Base-by-base conservation (phyloP, 2,797 vertebrate genomes). In the Crenichthys baileyi region DNA sequence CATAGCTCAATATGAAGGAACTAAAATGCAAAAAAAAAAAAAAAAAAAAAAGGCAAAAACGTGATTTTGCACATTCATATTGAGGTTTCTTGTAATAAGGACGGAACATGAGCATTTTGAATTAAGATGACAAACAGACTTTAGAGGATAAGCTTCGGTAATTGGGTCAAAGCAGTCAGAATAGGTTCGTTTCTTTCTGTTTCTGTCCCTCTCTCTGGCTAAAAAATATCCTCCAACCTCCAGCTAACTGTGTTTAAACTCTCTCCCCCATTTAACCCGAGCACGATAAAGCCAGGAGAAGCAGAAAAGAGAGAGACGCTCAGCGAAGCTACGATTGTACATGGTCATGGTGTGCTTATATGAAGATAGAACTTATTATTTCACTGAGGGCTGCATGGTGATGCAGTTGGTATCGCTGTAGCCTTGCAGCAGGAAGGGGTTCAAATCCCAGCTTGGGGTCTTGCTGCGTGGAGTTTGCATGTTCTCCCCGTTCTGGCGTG, bases 171-270 rank as follows among this genome's bases (percentile, higher is more conserved):
- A 76, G 29, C 24, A 53, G 77, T 80, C 78, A 88, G 20, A 76
- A 70, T 55, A 5, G 41, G 48, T 61, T 78, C 20, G 1, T 76
- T 36, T 85, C 72, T 67, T 13, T 78, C n/a, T 41, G 12, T 72
- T 63, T 72, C 73, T 22, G 44, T 58, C 7, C 77, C 72, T 75
- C 72, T 72, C 26, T 71, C 41, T 65, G 56, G 78, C 88, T 97
- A 98, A 96, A 96, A 97, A 97, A 97, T 97, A 98, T 90, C 95
- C 93, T 96, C 90, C 92, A 94, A 95, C 96, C 95, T 96, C 91
- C 91, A 95, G 95, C 96, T 95, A 95, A 96, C 94, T 96, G 94
- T 94, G 95, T 94, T 96, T 94, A 96, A 94, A 95, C 95, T 92
- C 88, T 94, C 94, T 75, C 95, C 94, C 94, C 90, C 93, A 94